Evolutionary conservation across 2,797 vertebrate species (phyloP), one percentile per base, ranked within the genome.

Genomic region (Enteromius thamalakanensis): DNA sequence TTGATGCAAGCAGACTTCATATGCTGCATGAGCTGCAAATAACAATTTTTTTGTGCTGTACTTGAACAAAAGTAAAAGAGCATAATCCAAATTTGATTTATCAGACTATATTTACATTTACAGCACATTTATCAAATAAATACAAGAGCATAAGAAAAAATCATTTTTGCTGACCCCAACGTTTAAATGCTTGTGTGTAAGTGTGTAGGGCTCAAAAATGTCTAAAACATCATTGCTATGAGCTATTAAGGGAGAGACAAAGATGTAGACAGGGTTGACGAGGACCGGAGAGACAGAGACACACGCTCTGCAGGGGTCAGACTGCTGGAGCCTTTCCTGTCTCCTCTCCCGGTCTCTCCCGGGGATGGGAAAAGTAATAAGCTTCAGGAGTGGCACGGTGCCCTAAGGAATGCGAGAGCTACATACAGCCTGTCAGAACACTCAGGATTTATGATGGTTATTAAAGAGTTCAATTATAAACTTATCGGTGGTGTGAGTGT

Each of bases 381-480:
- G 80, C 83, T 80, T 78, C 68, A 55, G 67, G 74, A 84, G 64
- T 70, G 68, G 75, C 69, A 75, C 65, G 32, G 77, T 81, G 84
- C 85, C 83, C 76, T 32, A 55, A 88, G 87, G 83, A 85, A 81
- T 83, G 74, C 34, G 1, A 75, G 68, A 58, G 81, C 64, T 79
- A 65, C 77, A 78, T 79, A 60, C 60, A 78, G 64, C 37, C 68
- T 85, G 83, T 83, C 85, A 76, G 77, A 88, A 81, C 75, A 79
- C 49, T 85, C 78, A 37, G 53, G n/a, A 85, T 83, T 85, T 81
- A 85, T 84, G 78, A 75, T 77, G 72, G 68, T 79, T 91, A 91
- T 91, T 90, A 91, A 93, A 91, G 87, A 85, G 87, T 92, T 91
- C 89, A 88, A 87, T 92, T 90, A 89, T 89, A 86, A 64, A 62